Conservation (phyloP, 2,888 invertebrate genomes). For the Eumerus sabulonum region DNA sequence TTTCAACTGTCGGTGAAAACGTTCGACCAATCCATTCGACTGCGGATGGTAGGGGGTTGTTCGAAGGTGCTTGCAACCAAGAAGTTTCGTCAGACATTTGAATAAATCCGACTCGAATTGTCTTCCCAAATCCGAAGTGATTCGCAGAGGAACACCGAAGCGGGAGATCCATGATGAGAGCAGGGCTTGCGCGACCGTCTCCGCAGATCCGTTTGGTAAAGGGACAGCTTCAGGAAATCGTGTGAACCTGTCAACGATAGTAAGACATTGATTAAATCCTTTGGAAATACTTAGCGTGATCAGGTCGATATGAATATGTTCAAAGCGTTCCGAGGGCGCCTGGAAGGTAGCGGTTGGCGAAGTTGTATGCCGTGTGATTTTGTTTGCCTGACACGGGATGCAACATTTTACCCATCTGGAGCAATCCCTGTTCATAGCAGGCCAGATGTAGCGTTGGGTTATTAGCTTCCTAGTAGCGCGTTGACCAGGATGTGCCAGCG, state of each 20-base stretch:
- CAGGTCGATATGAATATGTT: slow-evolving; percentile 19
- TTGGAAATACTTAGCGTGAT: too few relatives aligned
- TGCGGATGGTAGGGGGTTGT: slow-evolving; percentile 32
- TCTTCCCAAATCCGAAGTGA: too few relatives aligned
- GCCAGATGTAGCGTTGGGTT: slow-evolving; percentile 13
- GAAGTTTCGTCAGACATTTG: slow-evolving; percentile 25
- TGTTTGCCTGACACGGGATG: slow-evolving; percentile 11
- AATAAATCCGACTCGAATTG: slow-evolving; percentile 29
- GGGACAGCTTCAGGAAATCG: slow-evolving; percentile 28
- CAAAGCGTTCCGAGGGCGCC: slow-evolving; percentile 14
- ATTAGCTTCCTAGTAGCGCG: slow-evolving; percentile 1
- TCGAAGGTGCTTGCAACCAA: slow-evolving; percentile 41
- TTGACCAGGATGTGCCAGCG: too few relatives aligned
- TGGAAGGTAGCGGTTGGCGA: slow-evolving; percentile 6
- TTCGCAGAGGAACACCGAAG: slow-evolving; percentile 74
- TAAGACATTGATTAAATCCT: slow-evolving; percentile 19
- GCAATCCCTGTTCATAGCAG: slow-evolving; percentile 2
- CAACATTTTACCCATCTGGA: slow-evolving; percentile 2
- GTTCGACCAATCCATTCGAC: not conserved
- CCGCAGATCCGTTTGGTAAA: slow-evolving; percentile 34
- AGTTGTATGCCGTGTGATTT: slow-evolving; percentile 8
- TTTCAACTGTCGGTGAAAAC: slow-evolving; percentile 2
- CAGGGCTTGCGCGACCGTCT: slow-evolving; percentile 44
- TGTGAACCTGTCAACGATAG: slow-evolving; percentile 22
- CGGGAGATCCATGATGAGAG: slow-evolving; percentile 75